phyloP scores from a whole-genome alignment of 2,888 invertebrate species.

The Crematogaster levior region DNA sequence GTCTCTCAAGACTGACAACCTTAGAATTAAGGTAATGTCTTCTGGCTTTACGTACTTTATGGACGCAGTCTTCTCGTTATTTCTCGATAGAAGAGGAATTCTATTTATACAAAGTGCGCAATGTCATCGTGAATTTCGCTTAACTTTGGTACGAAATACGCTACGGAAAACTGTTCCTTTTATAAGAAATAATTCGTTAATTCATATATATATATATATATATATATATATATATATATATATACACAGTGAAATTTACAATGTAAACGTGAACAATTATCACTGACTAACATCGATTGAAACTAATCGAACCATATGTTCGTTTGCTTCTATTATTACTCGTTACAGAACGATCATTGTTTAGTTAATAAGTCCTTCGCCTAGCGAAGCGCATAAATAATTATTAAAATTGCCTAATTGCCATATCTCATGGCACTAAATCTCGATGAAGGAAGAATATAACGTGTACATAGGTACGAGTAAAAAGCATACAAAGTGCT shows the following conservation, averaged over 20 bases:
- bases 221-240: conserved; percentile 23
- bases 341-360: conserved; percentile 27
- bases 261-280: neutral
- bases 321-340: neutral
- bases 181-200: neutral
- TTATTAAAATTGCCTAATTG: conserved; percentile 66
- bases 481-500: neutral
- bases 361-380: conserved; percentile 26
- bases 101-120: conserved; percentile 30
- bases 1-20: conserved; percentile 41
- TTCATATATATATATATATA: conserved; percentile 15
- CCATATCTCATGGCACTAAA: conserved; percentile 18
- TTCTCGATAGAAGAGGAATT: conserved; percentile 59
- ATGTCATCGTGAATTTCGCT: conserved; percentile 7
- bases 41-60: conserved; percentile 10
- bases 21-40: conserved; percentile 30
- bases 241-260: neutral
- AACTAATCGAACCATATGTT: neutral
- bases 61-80: neutral
- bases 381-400: conserved; percentile 64
- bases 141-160: neutral
- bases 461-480: conserved; percentile 7
- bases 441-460: conserved; percentile 6
- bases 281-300: conserved; percentile 7
- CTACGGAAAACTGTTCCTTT: conserved; percentile 22